These are phyloP conservation scores for Linurgus olivaceus DNA, from an alignment of 2,797 vertebrate species.

Conservation along the genomic window DNA sequence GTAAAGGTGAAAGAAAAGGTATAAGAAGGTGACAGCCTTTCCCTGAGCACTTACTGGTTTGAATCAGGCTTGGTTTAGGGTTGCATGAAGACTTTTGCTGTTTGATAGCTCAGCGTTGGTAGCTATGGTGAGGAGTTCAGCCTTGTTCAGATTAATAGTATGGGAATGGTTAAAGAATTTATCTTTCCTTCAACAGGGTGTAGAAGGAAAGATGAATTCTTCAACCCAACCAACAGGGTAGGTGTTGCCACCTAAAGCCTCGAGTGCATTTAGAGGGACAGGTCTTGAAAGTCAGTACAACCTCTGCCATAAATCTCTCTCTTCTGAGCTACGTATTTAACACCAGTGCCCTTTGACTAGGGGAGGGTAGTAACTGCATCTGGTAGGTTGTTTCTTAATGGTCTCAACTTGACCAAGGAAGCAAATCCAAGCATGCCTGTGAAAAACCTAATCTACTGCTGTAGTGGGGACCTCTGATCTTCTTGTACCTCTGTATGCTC, in stretches of 20 bases:
- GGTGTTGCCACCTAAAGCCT: neutral
- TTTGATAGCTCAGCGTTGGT: neutral
- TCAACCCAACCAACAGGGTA: too few species aligned
- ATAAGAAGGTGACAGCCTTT: neutral
- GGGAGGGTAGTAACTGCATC: neutral
- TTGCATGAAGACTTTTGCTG: neutral
- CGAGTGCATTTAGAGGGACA: neutral
- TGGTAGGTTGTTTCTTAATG: neutral
- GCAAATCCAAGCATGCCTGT: neutral
- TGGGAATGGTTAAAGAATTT: neutral
- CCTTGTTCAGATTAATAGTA: neutral
- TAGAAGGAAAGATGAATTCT: too few species aligned
- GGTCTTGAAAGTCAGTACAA: neutral
- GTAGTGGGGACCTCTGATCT: neutral
- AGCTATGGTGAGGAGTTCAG: neutral
- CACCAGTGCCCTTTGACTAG: neutral
- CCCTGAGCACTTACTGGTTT: neutral
- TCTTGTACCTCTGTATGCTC: neutral
- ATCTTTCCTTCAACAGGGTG: neutral
- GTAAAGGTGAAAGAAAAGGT: neutral
- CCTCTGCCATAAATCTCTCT: neutral
- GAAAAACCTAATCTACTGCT: neutral
- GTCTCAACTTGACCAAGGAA: neutral
- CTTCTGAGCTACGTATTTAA: fast-evolving
- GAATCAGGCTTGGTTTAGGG: neutral